A percentile compares a stretch with the other conserved stretches of the same genome.
phyloP scores from a whole-genome alignment of 2,797 vertebrate species.

The Arrhamphus sclerolepis region DNA sequence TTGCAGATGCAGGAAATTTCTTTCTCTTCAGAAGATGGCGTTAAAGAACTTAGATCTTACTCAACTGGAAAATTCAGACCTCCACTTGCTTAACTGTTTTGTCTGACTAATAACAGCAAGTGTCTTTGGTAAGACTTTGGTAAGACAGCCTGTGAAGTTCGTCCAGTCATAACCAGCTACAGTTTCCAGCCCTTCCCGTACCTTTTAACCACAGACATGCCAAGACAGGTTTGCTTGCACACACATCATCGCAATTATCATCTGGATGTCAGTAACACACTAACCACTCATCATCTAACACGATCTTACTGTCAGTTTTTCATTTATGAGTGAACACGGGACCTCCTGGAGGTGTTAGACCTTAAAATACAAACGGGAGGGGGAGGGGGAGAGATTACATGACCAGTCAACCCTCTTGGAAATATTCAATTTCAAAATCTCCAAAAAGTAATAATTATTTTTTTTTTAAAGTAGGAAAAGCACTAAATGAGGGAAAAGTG shows the following conservation, averaged over 20 bases:
- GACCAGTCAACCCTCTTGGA: background rate
- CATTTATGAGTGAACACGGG: constrained; percentile 31
- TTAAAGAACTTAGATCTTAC: no score
- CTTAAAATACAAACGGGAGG: constrained; percentile 12
- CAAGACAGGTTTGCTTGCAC: constrained; percentile 11
- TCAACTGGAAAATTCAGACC: no score
- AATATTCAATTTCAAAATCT: background rate
- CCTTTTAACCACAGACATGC: no score
- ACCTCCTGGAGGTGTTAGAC: constrained; percentile 32
- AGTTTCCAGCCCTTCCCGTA: no score
- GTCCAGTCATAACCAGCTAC: no score
- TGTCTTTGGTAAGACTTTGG: no score
- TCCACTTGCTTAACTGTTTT: no score
- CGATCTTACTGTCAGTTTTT: constrained; percentile 24
- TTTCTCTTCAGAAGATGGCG: no score
- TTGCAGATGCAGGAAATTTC: no score
- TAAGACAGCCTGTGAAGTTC: no score
- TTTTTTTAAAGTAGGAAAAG: background rate
- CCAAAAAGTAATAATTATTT: no score
- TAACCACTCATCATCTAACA: constrained; percentile 37
- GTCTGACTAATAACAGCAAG: no score
- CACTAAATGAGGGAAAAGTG: background rate
- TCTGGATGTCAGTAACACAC: constrained; percentile 29
- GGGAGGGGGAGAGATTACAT: constrained; percentile 2
- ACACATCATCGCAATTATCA: constrained; percentile 43